phyloP scores from a whole-genome alignment of 2,113 vertebrate species.

The Bolborhynchus lineola region DNA sequence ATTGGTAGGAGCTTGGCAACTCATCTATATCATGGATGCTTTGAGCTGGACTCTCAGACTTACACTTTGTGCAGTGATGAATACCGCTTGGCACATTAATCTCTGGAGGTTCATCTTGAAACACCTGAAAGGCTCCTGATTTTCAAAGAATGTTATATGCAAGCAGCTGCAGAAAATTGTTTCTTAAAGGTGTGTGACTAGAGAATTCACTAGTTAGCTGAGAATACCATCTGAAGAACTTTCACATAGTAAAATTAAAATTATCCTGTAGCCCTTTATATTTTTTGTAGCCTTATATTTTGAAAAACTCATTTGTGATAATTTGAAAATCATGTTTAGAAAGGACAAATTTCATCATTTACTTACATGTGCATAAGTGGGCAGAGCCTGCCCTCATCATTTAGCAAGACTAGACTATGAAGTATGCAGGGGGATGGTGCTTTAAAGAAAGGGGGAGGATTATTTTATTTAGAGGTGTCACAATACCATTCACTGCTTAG shows the following conservation, averaged over 20 bases:
- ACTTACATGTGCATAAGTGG: not conserved
- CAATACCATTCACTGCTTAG: not conserved
- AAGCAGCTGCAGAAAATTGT: not conserved
- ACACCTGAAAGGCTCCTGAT: not conserved
- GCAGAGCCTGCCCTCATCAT: not conserved
- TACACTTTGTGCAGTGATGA: not conserved
- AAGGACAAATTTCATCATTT: not conserved
- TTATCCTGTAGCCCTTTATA: not conserved
- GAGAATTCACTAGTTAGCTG: not conserved
- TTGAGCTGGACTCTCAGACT: not conserved
- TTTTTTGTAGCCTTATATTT: not conserved
- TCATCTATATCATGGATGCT: not conserved
- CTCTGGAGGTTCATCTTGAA: not conserved
- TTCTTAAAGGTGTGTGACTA: not conserved
- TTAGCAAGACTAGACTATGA: not conserved
- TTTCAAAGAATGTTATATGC: not conserved
- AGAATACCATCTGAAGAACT: not conserved
- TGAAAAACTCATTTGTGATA: not conserved
- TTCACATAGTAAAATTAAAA: not conserved
- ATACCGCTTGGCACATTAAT: not conserved
- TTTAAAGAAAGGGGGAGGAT: not conserved
- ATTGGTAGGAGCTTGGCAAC: not conserved
- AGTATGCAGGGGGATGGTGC: accelerated
- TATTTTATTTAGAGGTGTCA: not conserved
- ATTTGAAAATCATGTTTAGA: not conserved